Conservation (phyloP, 2,888 invertebrate genomes). For the Aspidiotus destructor region DNA sequence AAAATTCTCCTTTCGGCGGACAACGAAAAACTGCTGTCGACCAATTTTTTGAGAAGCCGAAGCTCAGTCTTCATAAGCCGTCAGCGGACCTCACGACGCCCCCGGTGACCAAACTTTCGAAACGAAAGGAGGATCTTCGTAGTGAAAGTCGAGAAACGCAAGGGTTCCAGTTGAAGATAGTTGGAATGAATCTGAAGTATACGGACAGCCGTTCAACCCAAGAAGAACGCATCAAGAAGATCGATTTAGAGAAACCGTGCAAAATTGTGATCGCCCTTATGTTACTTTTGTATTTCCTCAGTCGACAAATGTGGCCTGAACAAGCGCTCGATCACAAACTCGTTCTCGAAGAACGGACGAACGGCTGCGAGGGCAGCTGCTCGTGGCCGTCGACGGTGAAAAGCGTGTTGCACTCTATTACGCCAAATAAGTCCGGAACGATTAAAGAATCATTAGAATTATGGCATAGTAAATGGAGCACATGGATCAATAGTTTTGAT, state of each 20-base stretch:
- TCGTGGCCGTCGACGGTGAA: too few species aligned
- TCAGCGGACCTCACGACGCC: neutral
- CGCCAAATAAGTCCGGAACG: too few species aligned
- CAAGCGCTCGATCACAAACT: too few species aligned
- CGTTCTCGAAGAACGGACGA: too few species aligned
- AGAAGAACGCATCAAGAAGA: conserved; percentile 9
- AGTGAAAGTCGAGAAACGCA: neutral
- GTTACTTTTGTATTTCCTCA: neutral
- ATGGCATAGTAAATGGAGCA: too few species aligned
- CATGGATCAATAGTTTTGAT: too few species aligned
- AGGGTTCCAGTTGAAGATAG: conserved; percentile 3
- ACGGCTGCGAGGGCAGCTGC: too few species aligned
- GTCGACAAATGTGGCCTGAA: too few species aligned
- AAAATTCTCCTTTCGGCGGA: conserved; percentile 6
- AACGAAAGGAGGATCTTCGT: neutral
- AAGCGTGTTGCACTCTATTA: too few species aligned
- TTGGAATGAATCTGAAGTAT: conserved; percentile 19
- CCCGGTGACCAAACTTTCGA: neutral
- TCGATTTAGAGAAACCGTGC: conserved; percentile 17
- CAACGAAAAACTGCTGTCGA: neutral
- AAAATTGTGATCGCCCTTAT: conserved; percentile 18
- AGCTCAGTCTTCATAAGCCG: neutral
- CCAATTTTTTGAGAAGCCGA: neutral
- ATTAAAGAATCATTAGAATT: too few species aligned
- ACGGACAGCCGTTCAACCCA: neutral